phyloP scores from a whole-genome alignment of 2,888 invertebrate genomes.

The Drepana falcataria region DNA sequence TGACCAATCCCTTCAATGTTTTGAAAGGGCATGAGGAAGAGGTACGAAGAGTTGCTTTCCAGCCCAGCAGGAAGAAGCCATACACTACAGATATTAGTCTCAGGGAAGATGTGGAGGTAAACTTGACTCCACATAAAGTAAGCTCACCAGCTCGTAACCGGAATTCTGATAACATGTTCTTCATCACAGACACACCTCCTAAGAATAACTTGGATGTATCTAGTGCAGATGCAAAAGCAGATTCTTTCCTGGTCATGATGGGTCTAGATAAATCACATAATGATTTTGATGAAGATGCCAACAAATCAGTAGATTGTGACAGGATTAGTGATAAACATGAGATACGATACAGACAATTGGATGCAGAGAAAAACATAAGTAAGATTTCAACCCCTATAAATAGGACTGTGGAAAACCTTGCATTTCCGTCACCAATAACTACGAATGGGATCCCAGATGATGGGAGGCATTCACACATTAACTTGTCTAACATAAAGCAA shows the following conservation, averaged over 20 bases:
- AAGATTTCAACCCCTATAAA: conserved; percentile 66
- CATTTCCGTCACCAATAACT: conserved; percentile 48
- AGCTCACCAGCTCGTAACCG: conserved; percentile 44
- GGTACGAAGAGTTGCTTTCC: conserved; percentile 68
- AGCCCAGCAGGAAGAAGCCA: conserved; percentile 52
- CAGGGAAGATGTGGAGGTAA: conserved; percentile 54
- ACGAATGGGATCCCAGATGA: conserved; percentile 48
- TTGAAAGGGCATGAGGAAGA: conserved; percentile 73
- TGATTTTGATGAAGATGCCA: conserved; percentile 47
- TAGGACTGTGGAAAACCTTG: conserved; percentile 42
- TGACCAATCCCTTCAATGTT: conserved; percentile 61
- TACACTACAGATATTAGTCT: conserved; percentile 60
- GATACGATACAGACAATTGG: conserved; percentile 37
- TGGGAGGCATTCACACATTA: conserved; percentile 29
- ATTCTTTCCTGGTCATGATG: conserved; percentile 67
- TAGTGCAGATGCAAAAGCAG: conserved; percentile 47
- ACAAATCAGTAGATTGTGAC: conserved; percentile 44
- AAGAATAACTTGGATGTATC: conserved; percentile 36
- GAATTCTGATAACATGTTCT: conserved; percentile 57
- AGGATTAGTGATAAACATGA: conserved; percentile 50
- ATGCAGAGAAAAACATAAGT: conserved; percentile 54
- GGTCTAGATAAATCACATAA: conserved; percentile 58
- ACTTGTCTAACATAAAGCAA: conserved; percentile 36
- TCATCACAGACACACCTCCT: conserved; percentile 57
- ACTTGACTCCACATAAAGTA: conserved; percentile 34